A percentile compares a stretch with the other conserved stretches of the same genome.
Conservation (phyloP, 2,113 vertebrate species). For the Bos indicus region DNA sequence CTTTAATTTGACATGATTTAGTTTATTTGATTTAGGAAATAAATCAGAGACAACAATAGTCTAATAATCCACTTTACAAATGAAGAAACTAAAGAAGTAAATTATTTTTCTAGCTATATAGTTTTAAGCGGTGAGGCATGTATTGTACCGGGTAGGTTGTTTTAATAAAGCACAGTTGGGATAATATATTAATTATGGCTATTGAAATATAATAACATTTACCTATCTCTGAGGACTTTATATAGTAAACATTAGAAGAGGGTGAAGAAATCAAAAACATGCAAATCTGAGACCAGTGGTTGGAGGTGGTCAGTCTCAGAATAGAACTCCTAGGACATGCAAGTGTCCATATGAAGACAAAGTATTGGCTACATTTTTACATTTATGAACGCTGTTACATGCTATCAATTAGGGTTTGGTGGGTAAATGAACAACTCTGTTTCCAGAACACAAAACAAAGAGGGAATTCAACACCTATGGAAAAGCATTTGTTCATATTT, state of each 20-base stretch:
- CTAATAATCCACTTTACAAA: neutral
- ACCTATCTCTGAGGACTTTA: too few species aligned
- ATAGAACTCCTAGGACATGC: neutral
- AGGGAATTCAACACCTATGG: neutral
- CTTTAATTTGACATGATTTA: too few species aligned
- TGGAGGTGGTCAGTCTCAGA: too few species aligned
- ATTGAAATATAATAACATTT: neutral
- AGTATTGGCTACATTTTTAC: rapidly evolving
- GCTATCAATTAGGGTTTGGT: neutral
- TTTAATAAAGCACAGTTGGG: neutral
- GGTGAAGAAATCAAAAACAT: neutral
- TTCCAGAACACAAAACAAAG: neutral
- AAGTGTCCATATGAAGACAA: neutral
- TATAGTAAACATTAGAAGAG: too few species aligned
- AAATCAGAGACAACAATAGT: neutral
- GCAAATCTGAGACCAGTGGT: too few species aligned
- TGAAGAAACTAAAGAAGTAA: neutral
- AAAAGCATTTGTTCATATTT: neutral
- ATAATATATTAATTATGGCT: neutral
- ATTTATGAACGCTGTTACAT: neutral
- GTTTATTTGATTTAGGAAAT: neutral
- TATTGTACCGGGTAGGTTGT: neutral
- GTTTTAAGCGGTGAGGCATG: rapidly evolving
- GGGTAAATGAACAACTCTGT: rapidly evolving
- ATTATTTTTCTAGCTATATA: neutral